phyloP scores from a whole-genome alignment of 1,140 invertebrate species.

The Solenopsis invicta region DNA sequence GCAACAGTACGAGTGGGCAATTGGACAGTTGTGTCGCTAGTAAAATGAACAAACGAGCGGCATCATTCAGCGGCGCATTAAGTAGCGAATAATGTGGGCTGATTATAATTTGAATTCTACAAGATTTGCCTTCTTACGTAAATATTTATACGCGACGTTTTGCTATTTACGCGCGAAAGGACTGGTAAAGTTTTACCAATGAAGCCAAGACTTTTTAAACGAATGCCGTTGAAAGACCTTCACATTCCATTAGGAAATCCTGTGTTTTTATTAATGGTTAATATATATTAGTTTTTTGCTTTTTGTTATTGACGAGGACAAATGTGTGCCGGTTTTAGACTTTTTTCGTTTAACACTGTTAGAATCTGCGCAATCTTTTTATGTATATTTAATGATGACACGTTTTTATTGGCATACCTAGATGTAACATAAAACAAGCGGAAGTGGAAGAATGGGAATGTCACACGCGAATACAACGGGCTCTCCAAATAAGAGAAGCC shows the following conservation, averaged over 20 bases:
- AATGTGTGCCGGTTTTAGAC: background rate
- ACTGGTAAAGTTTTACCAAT: background rate
- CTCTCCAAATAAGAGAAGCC: background rate
- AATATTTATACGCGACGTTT: constrained; percentile 29
- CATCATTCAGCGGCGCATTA: constrained; percentile 20
- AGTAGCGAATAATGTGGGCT: constrained; percentile 9
- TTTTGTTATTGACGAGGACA: background rate
- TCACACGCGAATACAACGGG: background rate
- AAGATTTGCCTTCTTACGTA: background rate
- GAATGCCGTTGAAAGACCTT: constrained; percentile 5
- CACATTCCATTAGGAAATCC: background rate
- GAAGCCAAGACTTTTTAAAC: background rate
- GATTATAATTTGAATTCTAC: constrained; percentile 13
- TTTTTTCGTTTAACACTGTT: background rate
- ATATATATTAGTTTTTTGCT: background rate
- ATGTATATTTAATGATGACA: background rate
- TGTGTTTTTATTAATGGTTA: background rate
- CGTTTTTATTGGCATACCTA: background rate
- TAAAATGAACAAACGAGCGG: constrained; percentile 37
- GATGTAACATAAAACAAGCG: constrained; percentile 6
- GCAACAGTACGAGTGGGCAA: constrained; percentile 34
- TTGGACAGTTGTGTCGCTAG: background rate
- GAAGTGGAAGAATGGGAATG: background rate
- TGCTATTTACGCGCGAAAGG: background rate
- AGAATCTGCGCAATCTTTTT: background rate